Conservation (phyloP, 1,140 invertebrate species). For the Whitmania pigra region DNA sequence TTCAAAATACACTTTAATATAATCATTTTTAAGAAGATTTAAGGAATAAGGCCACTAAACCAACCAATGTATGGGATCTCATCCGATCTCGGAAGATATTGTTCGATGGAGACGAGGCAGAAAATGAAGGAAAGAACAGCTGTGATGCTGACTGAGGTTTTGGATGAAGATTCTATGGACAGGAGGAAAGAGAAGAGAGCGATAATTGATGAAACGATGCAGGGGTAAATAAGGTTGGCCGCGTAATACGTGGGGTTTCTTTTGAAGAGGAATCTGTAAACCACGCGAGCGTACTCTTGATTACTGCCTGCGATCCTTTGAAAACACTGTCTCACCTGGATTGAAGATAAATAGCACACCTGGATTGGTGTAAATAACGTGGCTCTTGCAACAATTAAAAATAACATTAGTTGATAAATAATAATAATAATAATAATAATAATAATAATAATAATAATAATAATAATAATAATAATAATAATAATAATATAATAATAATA, state of each 20-base stretch:
- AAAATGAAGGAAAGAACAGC: constrained; percentile 37
- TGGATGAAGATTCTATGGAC: constrained; percentile 35
- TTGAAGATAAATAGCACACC: too few relatives aligned
- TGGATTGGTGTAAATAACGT: too few relatives aligned
- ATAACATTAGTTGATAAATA: too few relatives aligned
- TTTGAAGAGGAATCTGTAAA: constrained; percentile 26
- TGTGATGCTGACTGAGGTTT: constrained; percentile 34
- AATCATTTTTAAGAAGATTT: neutral
- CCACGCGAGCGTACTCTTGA: too few relatives aligned
- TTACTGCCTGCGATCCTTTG: too few relatives aligned
- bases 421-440: too few relatives aligned
- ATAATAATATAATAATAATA: too few relatives aligned
- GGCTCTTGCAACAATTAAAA: too few relatives aligned
- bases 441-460: too few relatives aligned
- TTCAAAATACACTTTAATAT: too few relatives aligned
- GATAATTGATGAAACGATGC: constrained; percentile 31
- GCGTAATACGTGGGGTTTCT: constrained; percentile 34
- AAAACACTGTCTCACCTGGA: too few relatives aligned
- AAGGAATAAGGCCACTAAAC: neutral
- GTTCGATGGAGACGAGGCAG: constrained; percentile 35
- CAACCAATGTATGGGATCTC: constrained; percentile 40
- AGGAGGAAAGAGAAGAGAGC: constrained; percentile 31
- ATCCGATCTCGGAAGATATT: constrained; percentile 34
- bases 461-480: too few relatives aligned
- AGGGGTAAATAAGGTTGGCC: constrained; percentile 36